Percentiles rank a stretch among this genome's conserved stretches.
Evolutionary conservation across 2,888 invertebrate species (phyloP).

Genomic region (Chrysolina americana): DNA sequence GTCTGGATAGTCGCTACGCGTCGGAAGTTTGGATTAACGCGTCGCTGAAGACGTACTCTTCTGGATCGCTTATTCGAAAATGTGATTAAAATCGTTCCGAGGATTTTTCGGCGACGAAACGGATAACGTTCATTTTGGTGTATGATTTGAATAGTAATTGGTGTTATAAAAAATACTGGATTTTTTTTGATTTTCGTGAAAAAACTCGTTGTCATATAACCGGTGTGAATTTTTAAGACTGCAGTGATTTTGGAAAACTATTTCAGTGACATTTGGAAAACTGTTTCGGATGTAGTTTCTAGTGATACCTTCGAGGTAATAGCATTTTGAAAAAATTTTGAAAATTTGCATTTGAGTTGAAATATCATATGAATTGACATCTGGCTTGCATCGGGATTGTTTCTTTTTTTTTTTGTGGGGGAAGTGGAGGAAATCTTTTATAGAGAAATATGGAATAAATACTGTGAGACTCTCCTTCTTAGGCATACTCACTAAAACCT

Average conservation of each 20-base stretch:
- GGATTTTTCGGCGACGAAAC: not conserved
- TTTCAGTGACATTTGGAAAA: not conserved
- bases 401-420: no score
- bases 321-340: not conserved
- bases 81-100: slow-evolving; percentile 5
- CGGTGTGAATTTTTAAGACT: not conserved
- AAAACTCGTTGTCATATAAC: not conserved
- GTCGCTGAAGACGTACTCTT: not conserved
- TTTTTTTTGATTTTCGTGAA: not conserved
- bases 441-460: no score
- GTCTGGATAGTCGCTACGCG: slow-evolving; percentile 27
- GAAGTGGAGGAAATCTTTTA: no score
- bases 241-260: not conserved
- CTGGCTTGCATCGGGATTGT: no score
- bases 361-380: no score
- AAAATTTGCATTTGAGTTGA: not conserved
- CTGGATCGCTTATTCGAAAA: not conserved
- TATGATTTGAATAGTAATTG: not conserved
- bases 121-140: not conserved
- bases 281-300: not conserved
- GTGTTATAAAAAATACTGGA: not conserved
- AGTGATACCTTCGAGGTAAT: not conserved
- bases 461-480: no score
- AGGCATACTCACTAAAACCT: no score
- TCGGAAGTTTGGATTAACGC: slow-evolving; percentile 21